Base-by-base conservation (phyloP, 2,113 vertebrate species). In the Leiothrix lutea region DNA sequence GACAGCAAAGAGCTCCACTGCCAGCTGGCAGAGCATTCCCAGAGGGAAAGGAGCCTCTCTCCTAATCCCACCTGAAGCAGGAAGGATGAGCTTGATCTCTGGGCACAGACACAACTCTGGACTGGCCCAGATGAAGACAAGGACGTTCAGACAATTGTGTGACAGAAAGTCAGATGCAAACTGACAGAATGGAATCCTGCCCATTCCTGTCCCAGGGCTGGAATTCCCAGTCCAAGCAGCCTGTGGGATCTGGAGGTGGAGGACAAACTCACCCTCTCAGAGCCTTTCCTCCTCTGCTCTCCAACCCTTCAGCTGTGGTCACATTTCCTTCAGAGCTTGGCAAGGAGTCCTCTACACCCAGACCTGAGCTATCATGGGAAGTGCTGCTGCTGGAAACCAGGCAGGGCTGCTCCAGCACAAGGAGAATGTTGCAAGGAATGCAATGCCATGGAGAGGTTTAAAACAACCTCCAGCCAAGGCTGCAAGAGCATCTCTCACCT, bases 11-110 rank as follows among this genome's bases (percentile, higher is more conserved):
- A 33, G 24, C 51, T 23, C 47, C 48, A 22, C 21, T 88, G 82
- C 61, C 95, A 92, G 83, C 75, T 96, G 90, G 72, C 80, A 83
- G 67, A 72, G 58, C 19, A 8, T 18, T 82, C 72, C 72, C 3
- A 1, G 51, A 50, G 71, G 58, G 48, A 47, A 51, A 50, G 66
- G 62, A 84, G 66, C 7, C 8, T 2, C 21, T 82, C 23, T 45
- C 33, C 53, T 33, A 11, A 47, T 33, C 67, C 75, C 11, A 21
- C 67, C 57, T 64, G 75, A 12, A 35, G 44, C 20, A 71, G 94
- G 62, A 75, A 14, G 44, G 58, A 24, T 69, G 77, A 24, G n/a
- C 38, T 5, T 35, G 44, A 29, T 33, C 75, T 18, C 18, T 44
- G 73, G 50, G 56, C 36, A 5, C 22, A 81, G 47, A 36, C 9